Evolutionary conservation across 2,797 vertebrate species (phyloP).

Genomic region (Mergus octosetaceus): DNA sequence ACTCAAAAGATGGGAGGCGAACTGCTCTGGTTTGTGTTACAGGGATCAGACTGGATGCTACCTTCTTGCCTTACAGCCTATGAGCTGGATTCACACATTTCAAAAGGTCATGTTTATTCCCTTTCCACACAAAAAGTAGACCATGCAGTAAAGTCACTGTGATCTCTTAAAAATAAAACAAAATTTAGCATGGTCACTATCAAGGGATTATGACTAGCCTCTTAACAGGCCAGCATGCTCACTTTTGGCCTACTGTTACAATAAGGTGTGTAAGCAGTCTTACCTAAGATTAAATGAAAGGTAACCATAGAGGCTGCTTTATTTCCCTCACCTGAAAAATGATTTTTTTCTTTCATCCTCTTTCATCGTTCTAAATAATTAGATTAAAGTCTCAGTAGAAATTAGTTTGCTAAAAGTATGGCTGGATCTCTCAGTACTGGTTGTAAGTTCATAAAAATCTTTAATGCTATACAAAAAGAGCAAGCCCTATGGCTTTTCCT

Average conservation of each 20-base stretch:
- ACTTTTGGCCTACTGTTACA: background rate
- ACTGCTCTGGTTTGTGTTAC: background rate
- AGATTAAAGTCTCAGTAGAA: background rate
- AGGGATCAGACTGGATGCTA: background rate
- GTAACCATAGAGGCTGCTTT: background rate
- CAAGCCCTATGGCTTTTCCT: background rate
- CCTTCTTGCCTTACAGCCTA: background rate
- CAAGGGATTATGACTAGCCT: background rate
- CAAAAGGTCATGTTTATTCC: background rate
- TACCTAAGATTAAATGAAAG: background rate
- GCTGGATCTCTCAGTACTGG: background rate
- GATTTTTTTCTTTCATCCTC: background rate
- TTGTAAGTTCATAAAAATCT: background rate
- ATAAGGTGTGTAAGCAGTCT: background rate
- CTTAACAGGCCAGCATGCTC: background rate
- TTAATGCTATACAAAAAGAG: background rate
- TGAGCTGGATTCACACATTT: background rate
- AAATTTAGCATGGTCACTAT: background rate
- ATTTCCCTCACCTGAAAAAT: background rate
- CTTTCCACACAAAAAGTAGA: background rate
- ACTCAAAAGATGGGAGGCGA: background rate
- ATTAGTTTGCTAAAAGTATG: background rate
- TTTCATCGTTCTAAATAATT: background rate
- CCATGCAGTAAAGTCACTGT: background rate
- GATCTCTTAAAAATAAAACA: background rate